phyloP scores from a whole-genome alignment of 2,888 invertebrate genomes.

The Netelia virgata region DNA sequence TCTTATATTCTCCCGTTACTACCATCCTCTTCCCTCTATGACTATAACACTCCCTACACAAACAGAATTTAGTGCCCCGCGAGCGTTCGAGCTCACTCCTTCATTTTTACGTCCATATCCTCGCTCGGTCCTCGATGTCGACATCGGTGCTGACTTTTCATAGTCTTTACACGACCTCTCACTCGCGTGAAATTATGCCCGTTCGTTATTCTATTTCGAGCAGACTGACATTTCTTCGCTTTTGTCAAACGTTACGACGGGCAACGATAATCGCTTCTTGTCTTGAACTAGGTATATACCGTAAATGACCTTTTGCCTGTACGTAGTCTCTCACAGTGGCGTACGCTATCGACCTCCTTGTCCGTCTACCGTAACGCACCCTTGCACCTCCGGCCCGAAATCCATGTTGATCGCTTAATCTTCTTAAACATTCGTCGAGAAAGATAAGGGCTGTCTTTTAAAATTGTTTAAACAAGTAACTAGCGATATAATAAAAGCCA shows the following conservation, averaged over 20 bases:
- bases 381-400: too few relatives aligned
- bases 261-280: background rate
- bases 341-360: too few relatives aligned
- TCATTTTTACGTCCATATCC: constrained; percentile 12
- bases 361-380: too few relatives aligned
- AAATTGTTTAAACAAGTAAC: too few relatives aligned
- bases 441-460: too few relatives aligned
- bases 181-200: background rate
- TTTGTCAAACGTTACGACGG: background rate
- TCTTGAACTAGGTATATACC: background rate
- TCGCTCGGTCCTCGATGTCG: background rate
- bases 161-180: background rate
- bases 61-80: constrained; percentile 74
- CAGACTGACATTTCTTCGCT: constrained; percentile 1
- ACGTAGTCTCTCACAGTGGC: too few relatives aligned
- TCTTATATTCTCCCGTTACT: constrained; percentile 73
- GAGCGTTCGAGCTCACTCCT: constrained; percentile 34
- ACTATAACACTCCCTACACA: constrained; percentile 56
- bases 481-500: too few relatives aligned
- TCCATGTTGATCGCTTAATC: too few relatives aligned
- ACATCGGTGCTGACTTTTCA: constrained; percentile 6
- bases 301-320: constrained; percentile 13
- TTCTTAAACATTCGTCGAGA: too few relatives aligned
- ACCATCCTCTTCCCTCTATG: background rate
- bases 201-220: constrained; percentile 19